These are phyloP conservation scores for Ophonus ardosiacus DNA, from an alignment of 2,888 invertebrate species.

Conservation along the genomic window DNA sequence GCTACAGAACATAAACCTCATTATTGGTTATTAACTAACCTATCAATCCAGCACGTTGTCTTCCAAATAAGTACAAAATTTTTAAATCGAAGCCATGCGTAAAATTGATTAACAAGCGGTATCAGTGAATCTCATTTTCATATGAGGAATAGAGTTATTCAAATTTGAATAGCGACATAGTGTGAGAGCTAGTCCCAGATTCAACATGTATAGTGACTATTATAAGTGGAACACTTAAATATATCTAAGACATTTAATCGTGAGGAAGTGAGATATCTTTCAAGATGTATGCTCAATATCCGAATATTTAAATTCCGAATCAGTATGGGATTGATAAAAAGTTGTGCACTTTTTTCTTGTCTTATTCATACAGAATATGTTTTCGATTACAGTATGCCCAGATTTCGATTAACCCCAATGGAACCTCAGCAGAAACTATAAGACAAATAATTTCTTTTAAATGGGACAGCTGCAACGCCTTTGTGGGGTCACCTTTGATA, in stretches of 20 bases:
- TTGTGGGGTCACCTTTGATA: too few relatives aligned
- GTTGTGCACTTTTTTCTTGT: too few relatives aligned
- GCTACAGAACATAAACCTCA: constrained; percentile 2
- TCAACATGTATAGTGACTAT: constrained; percentile 7
- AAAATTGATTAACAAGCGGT: background rate
- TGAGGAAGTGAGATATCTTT: constrained; percentile 21
- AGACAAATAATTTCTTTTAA: too few relatives aligned
- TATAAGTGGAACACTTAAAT: constrained; percentile 26
- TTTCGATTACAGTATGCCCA: too few relatives aligned
- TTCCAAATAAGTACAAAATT: background rate
- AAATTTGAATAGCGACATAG: constrained; percentile 27
- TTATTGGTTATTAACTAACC: constrained; percentile 1
- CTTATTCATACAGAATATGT: too few relatives aligned
- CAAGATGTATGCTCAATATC: background rate
- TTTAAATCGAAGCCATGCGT: background rate
- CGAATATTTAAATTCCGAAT: too few relatives aligned
- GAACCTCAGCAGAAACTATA: too few relatives aligned
- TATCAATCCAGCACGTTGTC: background rate
- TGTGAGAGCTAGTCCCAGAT: constrained; percentile 18
- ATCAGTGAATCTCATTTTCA: constrained; percentile 7
- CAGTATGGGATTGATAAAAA: too few relatives aligned
- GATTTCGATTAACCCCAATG: too few relatives aligned
- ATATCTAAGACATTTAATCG: background rate
- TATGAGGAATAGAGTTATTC: constrained; percentile 25
- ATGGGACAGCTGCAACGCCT: too few relatives aligned